A percentile compares a stretch with the other conserved stretches of the same genome.
These are phyloP conservation scores for Lepus townsendii DNA, from an alignment of 2,797 vertebrate genomes.

Conservation along the genomic window DNA sequence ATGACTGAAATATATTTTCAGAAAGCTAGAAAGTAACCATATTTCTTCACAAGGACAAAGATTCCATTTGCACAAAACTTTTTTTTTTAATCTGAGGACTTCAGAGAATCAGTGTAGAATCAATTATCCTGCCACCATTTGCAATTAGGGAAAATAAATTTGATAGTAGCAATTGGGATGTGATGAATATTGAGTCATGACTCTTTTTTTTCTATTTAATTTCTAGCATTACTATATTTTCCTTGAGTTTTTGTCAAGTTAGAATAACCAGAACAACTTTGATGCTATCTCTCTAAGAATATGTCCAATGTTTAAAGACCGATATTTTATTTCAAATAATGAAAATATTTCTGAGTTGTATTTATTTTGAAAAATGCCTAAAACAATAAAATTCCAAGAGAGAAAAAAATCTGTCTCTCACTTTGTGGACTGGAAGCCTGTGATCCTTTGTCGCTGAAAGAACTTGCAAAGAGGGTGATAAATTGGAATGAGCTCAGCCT, in stretches of 20 bases:
- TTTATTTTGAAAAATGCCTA: constrained; percentile 37
- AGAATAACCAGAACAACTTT: constrained; percentile 52
- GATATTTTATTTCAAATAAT: constrained; percentile 67
- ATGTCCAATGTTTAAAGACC: neutral
- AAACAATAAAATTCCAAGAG: neutral
- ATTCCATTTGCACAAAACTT: constrained; percentile 1
- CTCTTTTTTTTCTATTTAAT: constrained; percentile 42
- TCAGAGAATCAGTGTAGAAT: neutral
- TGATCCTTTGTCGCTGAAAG: neutral
- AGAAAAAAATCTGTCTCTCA: neutral
- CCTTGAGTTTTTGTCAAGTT: neutral
- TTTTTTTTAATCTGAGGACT: neutral
- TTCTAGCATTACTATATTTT: constrained; percentile 2
- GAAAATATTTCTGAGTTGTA: constrained; percentile 45
- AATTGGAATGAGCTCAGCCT: neutral
- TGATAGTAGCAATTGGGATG: neutral
- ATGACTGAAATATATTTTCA: constrained; percentile 79
- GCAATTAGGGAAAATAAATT: neutral
- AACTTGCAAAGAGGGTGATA: neutral
- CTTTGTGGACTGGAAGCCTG: neutral
- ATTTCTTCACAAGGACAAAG: constrained; percentile 62
- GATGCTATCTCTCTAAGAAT: constrained; percentile 36
- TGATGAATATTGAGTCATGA: neutral
- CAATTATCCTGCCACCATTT: neutral
- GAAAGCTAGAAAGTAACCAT: constrained; percentile 73